These are phyloP conservation scores for Parnassius smintheus DNA, from an alignment of 2,888 invertebrate species.

Conservation along the genomic window DNA sequence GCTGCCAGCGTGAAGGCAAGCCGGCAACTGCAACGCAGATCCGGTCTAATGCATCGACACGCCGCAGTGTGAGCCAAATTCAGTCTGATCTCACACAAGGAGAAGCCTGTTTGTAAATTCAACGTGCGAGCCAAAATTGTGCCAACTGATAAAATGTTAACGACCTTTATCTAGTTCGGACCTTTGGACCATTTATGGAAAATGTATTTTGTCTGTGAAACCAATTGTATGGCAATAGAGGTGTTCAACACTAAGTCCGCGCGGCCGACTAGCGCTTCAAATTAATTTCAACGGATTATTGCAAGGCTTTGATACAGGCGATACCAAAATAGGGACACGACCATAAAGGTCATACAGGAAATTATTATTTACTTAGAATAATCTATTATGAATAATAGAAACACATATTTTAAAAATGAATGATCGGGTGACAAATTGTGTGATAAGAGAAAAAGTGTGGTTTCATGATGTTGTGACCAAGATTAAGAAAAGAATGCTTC, in stretches of 20 bases:
- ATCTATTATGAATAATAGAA: no score
- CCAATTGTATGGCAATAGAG: conserved; percentile 3
- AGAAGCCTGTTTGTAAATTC: conserved; percentile 37
- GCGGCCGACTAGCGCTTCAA: conserved; percentile 4
- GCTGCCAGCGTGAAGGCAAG: conserved; percentile 34
- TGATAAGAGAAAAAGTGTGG: no score
- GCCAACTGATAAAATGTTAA: conserved; percentile 43
- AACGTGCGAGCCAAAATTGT: conserved; percentile 40
- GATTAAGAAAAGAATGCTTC: no score
- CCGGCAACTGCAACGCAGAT: conserved; percentile 39
- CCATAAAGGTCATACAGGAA: neutral
- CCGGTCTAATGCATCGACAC: conserved; percentile 37
- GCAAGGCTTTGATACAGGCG: conserved; percentile 2
- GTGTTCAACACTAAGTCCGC: neutral
- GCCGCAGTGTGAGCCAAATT: conserved; percentile 37
- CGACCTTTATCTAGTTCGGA: conserved; percentile 39
- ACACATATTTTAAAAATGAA: no score
- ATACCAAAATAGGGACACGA: neutral
- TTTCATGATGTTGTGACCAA: no score
- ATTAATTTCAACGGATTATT: conserved; percentile 17
- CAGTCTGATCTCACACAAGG: conserved; percentile 35
- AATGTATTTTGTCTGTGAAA: conserved; percentile 5
- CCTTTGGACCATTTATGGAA: conserved; percentile 23
- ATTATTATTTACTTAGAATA: no score
- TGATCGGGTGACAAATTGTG: no score